phyloP scores from a whole-genome alignment of 1,140 invertebrate species.

The Heterodera carotae region DNA sequence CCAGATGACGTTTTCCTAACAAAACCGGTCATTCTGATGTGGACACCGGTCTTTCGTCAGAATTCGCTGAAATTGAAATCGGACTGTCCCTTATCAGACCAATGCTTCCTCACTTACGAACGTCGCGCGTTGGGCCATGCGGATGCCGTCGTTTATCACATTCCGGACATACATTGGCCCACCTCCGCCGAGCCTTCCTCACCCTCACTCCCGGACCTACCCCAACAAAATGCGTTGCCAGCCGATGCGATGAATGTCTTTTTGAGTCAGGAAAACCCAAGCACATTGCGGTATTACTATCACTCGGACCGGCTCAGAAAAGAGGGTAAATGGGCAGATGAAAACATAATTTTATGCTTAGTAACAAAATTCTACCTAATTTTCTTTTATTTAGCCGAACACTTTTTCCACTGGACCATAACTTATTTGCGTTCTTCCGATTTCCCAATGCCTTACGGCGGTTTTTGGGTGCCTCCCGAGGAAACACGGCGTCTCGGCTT shows the following conservation, averaged over 20 bases:
- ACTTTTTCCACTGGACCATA: constrained; percentile 44
- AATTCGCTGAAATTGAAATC: constrained; percentile 5
- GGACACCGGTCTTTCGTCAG: constrained; percentile 11
- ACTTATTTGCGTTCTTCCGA: constrained; percentile 32
- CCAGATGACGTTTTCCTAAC: background rate
- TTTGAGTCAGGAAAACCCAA: constrained; percentile 27
- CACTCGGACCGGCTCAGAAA: background rate
- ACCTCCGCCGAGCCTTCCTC: background rate
- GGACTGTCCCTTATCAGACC: constrained; percentile 21
- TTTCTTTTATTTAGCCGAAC: constrained; percentile 11
- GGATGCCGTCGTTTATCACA: constrained; percentile 34
- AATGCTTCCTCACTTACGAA: constrained; percentile 32
- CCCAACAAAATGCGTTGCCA: background rate
- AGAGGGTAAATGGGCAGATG: background rate
- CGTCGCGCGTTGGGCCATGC: constrained; percentile 14
- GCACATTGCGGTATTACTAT: background rate
- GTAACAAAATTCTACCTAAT: background rate
- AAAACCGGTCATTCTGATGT: constrained; percentile 23
- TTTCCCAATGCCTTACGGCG: constrained; percentile 41
- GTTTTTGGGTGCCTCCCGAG: constrained; percentile 34
- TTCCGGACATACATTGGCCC: constrained; percentile 34
- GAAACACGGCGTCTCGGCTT: constrained; percentile 28
- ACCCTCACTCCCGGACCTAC: constrained; percentile 2
- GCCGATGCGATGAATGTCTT: constrained; percentile 18
- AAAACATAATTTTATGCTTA: background rate